phyloP scores from a whole-genome alignment of 1,140 invertebrate genomes.

The Pissodes strobi region DNA sequence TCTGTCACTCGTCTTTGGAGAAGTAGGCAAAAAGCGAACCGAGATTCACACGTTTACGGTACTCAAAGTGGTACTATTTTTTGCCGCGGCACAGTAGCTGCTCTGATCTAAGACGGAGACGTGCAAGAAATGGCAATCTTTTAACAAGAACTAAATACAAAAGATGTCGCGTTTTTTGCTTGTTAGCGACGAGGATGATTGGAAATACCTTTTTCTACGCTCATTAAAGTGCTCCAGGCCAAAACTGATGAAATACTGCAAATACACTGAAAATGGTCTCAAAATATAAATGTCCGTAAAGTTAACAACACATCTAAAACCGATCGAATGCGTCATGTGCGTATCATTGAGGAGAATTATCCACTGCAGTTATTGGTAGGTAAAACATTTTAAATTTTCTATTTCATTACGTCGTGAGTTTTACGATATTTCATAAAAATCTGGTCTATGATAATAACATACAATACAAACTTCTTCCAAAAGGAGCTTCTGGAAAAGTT shows the following conservation, averaged over 20 bases:
- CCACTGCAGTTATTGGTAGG: no score
- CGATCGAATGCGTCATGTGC: no score
- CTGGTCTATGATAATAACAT: no score
- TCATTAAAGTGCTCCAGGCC: conserved; percentile 2
- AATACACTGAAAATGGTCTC: no score
- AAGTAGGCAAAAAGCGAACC: conserved; percentile 18
- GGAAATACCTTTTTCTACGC: conserved; percentile 12
- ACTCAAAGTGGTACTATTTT: conserved; percentile 30
- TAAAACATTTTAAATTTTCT: no score
- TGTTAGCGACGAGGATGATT: conserved; percentile 14
- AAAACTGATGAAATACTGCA: background rate
- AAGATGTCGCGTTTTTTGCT: conserved; percentile 18
- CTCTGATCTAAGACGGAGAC: conserved; percentile 20
- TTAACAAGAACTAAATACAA: conserved; percentile 23
- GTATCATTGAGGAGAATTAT: no score
- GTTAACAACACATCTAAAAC: no score
- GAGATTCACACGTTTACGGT: conserved; percentile 29
- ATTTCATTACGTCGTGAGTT: no score
- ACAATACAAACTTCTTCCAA: no score
- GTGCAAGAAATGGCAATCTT: conserved; percentile 19
- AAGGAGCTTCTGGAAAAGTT: no score
- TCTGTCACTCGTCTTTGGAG: conserved; percentile 12
- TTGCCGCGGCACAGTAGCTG: conserved; percentile 10
- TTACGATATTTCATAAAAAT: no score
- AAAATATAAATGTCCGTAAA: no score